Evolutionary conservation across 2,797 vertebrate species (phyloP), one percentile per base, ranked within the genome.

Genomic region (Amazonetta brasiliensis): DNA sequence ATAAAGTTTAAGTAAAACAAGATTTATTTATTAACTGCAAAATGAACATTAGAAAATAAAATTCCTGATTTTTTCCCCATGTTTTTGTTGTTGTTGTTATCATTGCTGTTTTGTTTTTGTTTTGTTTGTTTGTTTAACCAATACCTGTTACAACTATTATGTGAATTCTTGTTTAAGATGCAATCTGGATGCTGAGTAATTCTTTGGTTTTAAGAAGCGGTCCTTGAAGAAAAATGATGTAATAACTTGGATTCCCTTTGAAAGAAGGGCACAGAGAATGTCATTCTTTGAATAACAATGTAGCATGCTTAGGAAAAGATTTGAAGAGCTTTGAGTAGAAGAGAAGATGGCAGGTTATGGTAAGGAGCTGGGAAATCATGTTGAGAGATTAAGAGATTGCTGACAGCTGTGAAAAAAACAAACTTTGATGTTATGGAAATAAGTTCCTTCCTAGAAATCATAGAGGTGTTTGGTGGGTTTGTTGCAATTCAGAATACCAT

Each of bases 251-350:
- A 46, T 78, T 84, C 15, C 9, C 7, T 74, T 43, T 44, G 19
- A 80, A 69, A 87, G 21, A 25, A 1, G 1, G 9, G 11, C 0
- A 2, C 4, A 3, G 21, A 64, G 15, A 54, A 9, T 19, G 5
- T 43, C 9, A 71, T 76, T 76, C 48, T 26, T 84, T 0, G 4
- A 62, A 74, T 37, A 39, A 7, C 3, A 79, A 78, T 46, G 2
- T 10, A 6, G 55, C 71, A 41, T 37, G 7, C 6, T 71, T 37
- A 69, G 41, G 35, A 31, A 62, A 74, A 31, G 52, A 55, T 20
- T 13, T 56, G 41, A 78, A 66, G 33, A 6, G 6, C 17, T 54
- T 26, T 5, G 33, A 4, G 20, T 15, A 43, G 28, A 59, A 80
- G 75, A 59, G 6, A 46, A 28, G 33, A 62, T 19, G 5, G 5